These are phyloP conservation scores for Nezara viridula DNA, from an alignment of 2,888 invertebrate species.

Conservation along the genomic window DNA sequence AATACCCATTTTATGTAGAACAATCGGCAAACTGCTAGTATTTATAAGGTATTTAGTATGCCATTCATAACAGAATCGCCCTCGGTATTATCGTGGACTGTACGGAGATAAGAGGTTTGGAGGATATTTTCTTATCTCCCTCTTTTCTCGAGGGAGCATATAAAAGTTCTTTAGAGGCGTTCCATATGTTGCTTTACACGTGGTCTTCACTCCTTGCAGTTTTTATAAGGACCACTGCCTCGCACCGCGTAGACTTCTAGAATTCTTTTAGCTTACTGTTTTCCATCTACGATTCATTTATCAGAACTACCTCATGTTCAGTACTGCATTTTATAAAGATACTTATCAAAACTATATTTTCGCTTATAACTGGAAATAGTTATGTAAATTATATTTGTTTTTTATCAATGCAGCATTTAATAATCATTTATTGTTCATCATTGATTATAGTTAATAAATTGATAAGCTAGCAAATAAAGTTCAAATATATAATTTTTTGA, in stretches of 20 bases:
- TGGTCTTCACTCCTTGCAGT: constrained; percentile 31
- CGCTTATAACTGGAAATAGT: no score
- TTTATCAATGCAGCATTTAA: no score
- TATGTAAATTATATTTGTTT: no score
- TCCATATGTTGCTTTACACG: constrained; percentile 35
- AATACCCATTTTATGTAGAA: no score
- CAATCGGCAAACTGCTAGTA: no score
- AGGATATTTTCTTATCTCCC: background rate
- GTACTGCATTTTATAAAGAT: background rate
- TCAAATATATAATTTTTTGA: no score
- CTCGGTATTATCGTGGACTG: background rate
- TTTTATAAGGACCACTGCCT: constrained; percentile 33
- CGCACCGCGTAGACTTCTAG: background rate
- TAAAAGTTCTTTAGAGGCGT: constrained; percentile 29
- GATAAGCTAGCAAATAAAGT: no score
- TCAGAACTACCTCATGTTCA: background rate
- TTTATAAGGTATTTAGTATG: background rate
- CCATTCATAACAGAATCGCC: background rate
- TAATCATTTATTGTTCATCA: no score
- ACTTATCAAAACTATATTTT: background rate
- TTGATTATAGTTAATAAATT: no score
- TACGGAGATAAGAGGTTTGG: background rate
- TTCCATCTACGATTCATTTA: constrained; percentile 30
- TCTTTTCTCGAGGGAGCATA: background rate
- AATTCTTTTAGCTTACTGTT: background rate